Evolutionary conservation across 53 echinoderm and acorn worm species (phyloP).

Genomic region (Luidia sarsii): DNA sequence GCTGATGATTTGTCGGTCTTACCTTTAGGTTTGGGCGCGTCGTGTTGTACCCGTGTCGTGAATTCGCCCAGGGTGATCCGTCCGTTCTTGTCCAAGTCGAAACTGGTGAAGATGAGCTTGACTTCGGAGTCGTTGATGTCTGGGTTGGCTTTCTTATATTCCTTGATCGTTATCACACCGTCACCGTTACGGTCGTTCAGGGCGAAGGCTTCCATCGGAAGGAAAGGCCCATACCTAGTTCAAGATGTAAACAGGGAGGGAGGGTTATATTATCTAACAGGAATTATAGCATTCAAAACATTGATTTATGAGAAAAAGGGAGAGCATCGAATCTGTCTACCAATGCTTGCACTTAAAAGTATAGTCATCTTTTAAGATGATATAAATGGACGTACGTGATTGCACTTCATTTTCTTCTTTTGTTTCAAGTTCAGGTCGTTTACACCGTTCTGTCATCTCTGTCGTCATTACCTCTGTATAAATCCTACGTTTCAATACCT

Average conservation of each 20-base stretch:
- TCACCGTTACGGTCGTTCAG: constrained; percentile 24
- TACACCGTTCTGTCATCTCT: too few species aligned
- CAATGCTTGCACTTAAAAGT: too few species aligned
- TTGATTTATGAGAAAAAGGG: not conserved
- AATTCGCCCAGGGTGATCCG: constrained; percentile 25
- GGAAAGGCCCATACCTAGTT: not conserved
- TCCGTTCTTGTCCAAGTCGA: constrained; percentile 17
- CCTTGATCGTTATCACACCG: constrained; percentile 26
- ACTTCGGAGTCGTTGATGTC: not conserved
- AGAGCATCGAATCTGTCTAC: not conserved
- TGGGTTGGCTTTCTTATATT: constrained; percentile 31
- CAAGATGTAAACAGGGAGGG: not conserved
- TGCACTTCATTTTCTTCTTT: too few species aligned
- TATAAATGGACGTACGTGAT: too few species aligned
- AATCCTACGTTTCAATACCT: too few species aligned
- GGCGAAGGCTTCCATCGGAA: constrained; percentile 23
- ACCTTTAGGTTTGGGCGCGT: constrained; percentile 20
- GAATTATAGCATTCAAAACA: not conserved
- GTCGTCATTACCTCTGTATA: too few species aligned
- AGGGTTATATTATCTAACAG: not conserved
- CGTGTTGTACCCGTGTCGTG: constrained; percentile 19
- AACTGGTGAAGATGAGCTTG: constrained; percentile 22
- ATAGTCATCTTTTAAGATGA: too few species aligned
- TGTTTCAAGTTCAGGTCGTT: too few species aligned
- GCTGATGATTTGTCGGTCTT: too few species aligned